Evolutionary conservation across 2,113 vertebrate genomes (phyloP).

Genomic region (Barnardius zonarius): DNA sequence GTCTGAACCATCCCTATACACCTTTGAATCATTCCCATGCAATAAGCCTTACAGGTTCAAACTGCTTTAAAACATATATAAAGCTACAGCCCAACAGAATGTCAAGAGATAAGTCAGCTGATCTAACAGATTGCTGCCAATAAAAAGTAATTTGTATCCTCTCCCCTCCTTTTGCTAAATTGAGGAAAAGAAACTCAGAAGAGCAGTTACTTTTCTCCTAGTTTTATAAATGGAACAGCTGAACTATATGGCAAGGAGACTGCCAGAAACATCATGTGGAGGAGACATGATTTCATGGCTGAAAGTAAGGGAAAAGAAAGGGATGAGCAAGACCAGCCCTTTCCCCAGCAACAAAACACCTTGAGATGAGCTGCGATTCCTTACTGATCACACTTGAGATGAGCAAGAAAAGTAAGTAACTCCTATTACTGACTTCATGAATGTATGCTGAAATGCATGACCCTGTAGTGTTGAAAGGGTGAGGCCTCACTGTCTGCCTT

Average conservation of each 20-base stretch:
- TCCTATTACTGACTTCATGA: background rate
- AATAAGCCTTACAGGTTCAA: background rate
- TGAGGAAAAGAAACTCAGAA: background rate
- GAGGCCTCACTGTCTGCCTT: background rate
- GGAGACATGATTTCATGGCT: background rate
- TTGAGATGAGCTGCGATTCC: background rate
- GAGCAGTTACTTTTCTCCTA: background rate
- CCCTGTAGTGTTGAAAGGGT: background rate
- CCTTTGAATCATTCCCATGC: background rate
- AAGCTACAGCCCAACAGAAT: background rate
- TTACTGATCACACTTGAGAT: background rate
- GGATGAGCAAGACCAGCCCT: background rate
- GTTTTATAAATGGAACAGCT: background rate
- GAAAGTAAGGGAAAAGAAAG: background rate
- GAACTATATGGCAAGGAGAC: background rate
- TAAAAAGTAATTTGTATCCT: background rate
- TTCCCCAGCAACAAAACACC: background rate
- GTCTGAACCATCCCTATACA: background rate
- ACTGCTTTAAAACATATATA: background rate
- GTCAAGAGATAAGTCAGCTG: background rate
- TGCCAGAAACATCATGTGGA: too few species aligned
- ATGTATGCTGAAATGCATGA: background rate
- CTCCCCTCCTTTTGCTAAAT: background rate
- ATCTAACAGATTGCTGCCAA: background rate
- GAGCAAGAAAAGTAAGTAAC: background rate